Conservation (phyloP, 2,888 invertebrate species). For the Aromia moschata region DNA sequence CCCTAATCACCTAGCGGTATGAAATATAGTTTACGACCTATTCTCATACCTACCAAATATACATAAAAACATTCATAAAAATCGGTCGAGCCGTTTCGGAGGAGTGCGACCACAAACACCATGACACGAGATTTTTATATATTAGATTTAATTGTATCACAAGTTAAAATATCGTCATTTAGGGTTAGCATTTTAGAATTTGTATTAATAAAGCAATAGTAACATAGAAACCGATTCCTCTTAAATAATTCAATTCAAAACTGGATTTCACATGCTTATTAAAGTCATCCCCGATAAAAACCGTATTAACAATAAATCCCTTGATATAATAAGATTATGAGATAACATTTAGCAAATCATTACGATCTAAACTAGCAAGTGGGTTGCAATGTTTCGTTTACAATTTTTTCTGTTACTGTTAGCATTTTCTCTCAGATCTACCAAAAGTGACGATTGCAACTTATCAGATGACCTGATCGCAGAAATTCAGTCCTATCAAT, state of each 20-base stretch:
- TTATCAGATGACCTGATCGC: conserved; percentile 64
- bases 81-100: no score
- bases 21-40: no score
- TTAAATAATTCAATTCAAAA: background rate
- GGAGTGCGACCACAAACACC: no score
- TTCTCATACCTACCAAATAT: no score
- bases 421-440: background rate
- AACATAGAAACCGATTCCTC: background rate
- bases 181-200: no score
- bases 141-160: no score
- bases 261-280: no score
- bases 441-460: conserved; percentile 53
- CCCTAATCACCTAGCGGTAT: no score
- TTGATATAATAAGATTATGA: background rate
- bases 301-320: background rate
- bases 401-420: background rate
- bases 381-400: background rate
- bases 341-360: conserved; percentile 3
- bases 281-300: conserved; percentile 7
- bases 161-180: no score
- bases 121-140: no score
- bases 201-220: no score
- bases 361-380: background rate
- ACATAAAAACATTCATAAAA: no score
- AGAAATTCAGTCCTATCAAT: conserved; percentile 67